Conservation (phyloP, 2,113 vertebrate species). For the Petroica traversi region DNA sequence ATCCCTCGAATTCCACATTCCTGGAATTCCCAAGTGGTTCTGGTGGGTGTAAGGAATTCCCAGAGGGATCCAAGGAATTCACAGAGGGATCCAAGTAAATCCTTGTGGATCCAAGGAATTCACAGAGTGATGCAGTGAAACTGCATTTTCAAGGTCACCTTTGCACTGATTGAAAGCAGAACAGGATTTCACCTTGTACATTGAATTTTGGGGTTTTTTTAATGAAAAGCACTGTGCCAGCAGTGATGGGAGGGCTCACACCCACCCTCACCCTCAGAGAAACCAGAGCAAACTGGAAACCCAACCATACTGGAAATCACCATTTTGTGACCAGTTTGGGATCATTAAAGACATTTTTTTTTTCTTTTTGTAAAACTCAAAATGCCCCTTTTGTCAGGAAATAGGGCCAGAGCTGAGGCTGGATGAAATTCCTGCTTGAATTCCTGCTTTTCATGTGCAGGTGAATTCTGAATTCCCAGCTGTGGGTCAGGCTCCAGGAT, state of each 20-base stretch:
- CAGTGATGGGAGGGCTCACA: not conserved
- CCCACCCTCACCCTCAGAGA: not conserved
- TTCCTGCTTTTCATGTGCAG: not conserved
- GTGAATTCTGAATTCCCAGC: not conserved
- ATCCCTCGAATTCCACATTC: accelerated
- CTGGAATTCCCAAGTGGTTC: not conserved
- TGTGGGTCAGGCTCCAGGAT: not conserved
- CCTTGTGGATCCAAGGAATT: not conserved
- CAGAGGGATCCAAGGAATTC: not conserved
- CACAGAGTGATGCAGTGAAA: not conserved
- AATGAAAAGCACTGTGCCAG: not conserved
- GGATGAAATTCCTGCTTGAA: not conserved
- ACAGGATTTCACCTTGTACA: not conserved
- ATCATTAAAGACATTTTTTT: slow-evolving; percentile 30
- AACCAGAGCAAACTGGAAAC: too few relatives aligned
- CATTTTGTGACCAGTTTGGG: not conserved
- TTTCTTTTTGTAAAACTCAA: not conserved
- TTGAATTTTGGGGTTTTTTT: not conserved
- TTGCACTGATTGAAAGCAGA: not conserved
- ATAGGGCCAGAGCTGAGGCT: not conserved
- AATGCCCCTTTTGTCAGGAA: not conserved
- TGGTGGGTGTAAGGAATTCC: not conserved
- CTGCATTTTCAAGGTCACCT: not conserved
- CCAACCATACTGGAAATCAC: not conserved
- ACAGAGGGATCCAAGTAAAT: not conserved